Percentiles rank a stretch among this genome's conserved stretches.
These are phyloP conservation scores for Solea senegalensis DNA, from an alignment of 2,113 vertebrate genomes.

Conservation along the genomic window DNA sequence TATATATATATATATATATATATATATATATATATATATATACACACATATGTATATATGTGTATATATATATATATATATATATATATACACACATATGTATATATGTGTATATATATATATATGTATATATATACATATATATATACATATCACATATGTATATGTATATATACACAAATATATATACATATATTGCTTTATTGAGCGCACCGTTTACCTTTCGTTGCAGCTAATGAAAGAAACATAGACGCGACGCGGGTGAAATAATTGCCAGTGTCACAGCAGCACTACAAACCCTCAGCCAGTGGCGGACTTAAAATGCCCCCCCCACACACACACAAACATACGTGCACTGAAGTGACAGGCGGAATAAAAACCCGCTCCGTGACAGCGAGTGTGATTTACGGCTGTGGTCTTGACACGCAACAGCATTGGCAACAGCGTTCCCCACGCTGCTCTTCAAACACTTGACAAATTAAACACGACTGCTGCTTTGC, in stretches of 20 bases:
- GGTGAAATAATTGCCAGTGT: slow-evolving; percentile 50
- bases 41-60: no score
- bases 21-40: no score
- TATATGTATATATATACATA: no score
- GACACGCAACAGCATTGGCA: slow-evolving; percentile 28
- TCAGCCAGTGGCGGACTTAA: slow-evolving; percentile 52
- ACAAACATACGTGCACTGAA: slow-evolving; percentile 4
- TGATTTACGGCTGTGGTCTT: slow-evolving; percentile 66
- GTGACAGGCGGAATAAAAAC: slow-evolving; percentile 47
- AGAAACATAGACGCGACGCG: slow-evolving; percentile 29
- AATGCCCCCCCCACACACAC: slow-evolving; percentile 39
- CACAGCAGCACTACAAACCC: slow-evolving; percentile 35
- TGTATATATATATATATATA: no score
- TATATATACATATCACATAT: no score
- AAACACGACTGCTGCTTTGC: slow-evolving; percentile 3
- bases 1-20: no score
- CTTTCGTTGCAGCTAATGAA: slow-evolving; percentile 25
- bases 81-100: no score
- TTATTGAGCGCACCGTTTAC: no score
- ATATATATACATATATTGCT: no score
- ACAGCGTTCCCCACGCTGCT: slow-evolving; percentile 26
- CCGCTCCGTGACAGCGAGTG: slow-evolving; percentile 51
- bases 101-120: no score
- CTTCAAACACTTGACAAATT: slow-evolving; percentile 16
- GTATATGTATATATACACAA: no score